Evolutionary conservation across 2,888 invertebrate species (phyloP).

Genomic region (Pachydiplax longipennis): DNA sequence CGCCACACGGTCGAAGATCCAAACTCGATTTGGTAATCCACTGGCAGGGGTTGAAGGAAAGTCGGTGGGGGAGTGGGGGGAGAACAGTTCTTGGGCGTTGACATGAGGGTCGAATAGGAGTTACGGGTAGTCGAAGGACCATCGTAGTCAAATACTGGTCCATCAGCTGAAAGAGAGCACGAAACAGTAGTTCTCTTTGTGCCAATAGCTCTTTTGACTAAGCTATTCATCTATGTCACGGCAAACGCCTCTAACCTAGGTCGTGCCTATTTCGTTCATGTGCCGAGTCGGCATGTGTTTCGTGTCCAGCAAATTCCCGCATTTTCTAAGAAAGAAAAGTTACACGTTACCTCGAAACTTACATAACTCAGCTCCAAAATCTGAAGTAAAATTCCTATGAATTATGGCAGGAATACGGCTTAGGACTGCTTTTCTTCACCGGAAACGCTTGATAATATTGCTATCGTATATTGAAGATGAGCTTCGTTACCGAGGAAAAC

Average conservation of each 20-base stretch:
- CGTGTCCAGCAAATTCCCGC: too few relatives aligned
- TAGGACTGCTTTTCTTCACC: too few relatives aligned
- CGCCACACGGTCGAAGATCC: slow-evolving; percentile 37
- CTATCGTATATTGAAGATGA: too few relatives aligned
- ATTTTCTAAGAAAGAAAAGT: too few relatives aligned
- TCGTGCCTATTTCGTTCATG: not conserved
- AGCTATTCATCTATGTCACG: not conserved
- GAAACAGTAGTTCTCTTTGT: not conserved
- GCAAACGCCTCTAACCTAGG: not conserved
- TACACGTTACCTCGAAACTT: too few relatives aligned
- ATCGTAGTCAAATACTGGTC: not conserved
- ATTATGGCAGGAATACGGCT: too few relatives aligned
- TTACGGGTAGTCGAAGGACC: not conserved
- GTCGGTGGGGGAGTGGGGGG: not conserved
- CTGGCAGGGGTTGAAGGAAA: not conserved
- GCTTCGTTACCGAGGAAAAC: too few relatives aligned
- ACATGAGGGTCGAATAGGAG: not conserved
- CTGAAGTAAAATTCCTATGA: too few relatives aligned
- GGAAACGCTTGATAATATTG: too few relatives aligned
- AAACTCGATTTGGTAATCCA: slow-evolving; percentile 43
- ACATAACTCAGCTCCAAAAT: too few relatives aligned
- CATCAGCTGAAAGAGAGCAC: not conserved
- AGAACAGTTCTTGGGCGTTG: not conserved
- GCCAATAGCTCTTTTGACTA: not conserved
- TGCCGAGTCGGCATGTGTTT: not conserved